Base-by-base conservation (phyloP, 2,888 invertebrate species). In the Cheilosia variabilis region DNA sequence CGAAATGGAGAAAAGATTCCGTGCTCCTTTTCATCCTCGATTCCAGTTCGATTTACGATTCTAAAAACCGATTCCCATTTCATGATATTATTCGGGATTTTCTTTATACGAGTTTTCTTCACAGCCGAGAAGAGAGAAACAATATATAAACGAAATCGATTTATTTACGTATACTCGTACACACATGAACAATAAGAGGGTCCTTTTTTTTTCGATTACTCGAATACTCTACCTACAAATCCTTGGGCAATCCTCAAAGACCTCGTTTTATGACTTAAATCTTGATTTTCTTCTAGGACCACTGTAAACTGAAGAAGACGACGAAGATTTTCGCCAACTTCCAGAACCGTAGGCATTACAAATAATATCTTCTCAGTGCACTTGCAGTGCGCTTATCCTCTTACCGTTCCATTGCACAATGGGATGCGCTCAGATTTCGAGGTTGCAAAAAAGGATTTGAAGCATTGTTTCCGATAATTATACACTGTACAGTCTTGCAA, bases 381-480 rank as follows among this genome's bases (percentile, higher is more conserved):
- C 69, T 79, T 73, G 73, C 66, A 68, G 17, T 9, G 47, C 24
- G 47, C 47, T 62, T 71, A 83, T 82, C 76, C 81, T 77, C 71
- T 71, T 57, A 43, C 50, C 27, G 41, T 72, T 60, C 41, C 72
- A 62, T 80, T 77, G 53, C 69, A 68, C 66, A 72, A 62, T 50
- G 55, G 34, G 47, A 60, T 62, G 66, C 19, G 55, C 41, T 65
- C 57, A 34, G 50, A 68, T 10, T 22, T 19, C 71, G 45, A 57
- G 24, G 37, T 55, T 75, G 17, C 52, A 58, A 55, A 62, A 84
- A 84, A 84, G 80, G 80, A 75, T 84, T 84, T 79, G 9, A 66
- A 80, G 53, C 17, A 55, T 73, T 73, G 68, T 83, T 68, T 78
- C 47, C 5, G 31, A 27, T 84, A 84, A 84, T 79, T 84, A 84